phyloP scores from a whole-genome alignment of 2,113 vertebrate species.

The Ramphastos sulfuratus region DNA sequence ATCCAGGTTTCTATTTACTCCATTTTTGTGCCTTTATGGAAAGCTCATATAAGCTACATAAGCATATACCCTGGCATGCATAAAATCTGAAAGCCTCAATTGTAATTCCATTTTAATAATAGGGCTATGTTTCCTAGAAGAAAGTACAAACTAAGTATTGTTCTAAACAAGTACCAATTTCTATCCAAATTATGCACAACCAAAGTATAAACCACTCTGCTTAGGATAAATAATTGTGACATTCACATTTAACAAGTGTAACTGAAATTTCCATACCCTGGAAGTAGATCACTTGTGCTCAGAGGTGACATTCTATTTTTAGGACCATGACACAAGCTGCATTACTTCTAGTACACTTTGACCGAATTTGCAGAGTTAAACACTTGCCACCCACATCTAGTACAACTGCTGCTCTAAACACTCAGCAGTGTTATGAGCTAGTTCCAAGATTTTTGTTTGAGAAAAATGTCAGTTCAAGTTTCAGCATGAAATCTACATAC shows the following conservation, averaged over 20 bases:
- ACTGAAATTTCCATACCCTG: not conserved
- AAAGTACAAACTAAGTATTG: not conserved
- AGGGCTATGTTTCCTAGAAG: not conserved
- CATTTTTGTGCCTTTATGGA: not conserved
- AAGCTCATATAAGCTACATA: not conserved
- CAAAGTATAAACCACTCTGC: not conserved
- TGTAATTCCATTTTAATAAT: not conserved
- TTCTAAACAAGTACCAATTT: not conserved
- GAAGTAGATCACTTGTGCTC: not conserved
- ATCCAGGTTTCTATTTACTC: not conserved
- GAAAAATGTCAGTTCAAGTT: not conserved
- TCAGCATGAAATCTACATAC: not conserved
- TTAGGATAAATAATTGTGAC: not conserved
- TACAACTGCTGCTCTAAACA: not conserved
- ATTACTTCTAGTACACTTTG: constrained; percentile 44
- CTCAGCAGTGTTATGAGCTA: not conserved
- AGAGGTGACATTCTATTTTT: constrained; percentile 48
- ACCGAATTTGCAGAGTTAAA: constrained; percentile 21
- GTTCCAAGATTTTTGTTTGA: not conserved
- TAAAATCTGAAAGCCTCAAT: not conserved
- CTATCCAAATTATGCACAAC: not conserved
- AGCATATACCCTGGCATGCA: not conserved
- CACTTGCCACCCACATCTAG: not conserved
- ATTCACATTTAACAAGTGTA: not conserved
- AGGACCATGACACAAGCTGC: constrained; percentile 2